Percentiles rank a stretch among this genome's conserved stretches.
Conservation (phyloP, 64 coral and sea anemone species). For the Porites lutea region DNA sequence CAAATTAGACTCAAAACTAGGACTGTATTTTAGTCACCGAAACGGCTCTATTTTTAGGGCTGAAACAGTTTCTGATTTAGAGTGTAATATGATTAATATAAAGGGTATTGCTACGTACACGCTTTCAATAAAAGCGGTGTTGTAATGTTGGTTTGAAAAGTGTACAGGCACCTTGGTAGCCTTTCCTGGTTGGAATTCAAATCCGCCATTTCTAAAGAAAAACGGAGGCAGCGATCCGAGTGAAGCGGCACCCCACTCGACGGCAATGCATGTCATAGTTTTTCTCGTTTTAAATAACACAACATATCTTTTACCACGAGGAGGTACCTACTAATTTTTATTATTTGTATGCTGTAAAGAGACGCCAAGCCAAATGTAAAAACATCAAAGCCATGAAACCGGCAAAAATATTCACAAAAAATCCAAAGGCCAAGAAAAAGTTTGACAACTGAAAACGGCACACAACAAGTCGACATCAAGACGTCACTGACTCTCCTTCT, state of each 20-base stretch:
- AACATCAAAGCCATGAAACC: conserved; percentile 16
- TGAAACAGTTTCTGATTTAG: too few relatives aligned
- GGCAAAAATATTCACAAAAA: conserved; percentile 45
- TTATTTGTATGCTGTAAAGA: conserved; percentile 52
- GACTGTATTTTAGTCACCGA: too few relatives aligned
- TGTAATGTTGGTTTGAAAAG: conserved; percentile 55
- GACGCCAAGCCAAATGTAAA: conserved; percentile 32
- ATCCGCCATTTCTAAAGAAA: conserved; percentile 28
- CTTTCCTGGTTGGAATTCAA: conserved; percentile 72
- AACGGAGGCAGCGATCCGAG: conserved; percentile 54
- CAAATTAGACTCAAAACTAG: too few relatives aligned
- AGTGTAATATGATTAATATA: conserved; percentile 5
- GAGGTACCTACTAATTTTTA: conserved; percentile 56
- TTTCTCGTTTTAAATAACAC: conserved; percentile 21
- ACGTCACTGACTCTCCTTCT: too few relatives aligned
- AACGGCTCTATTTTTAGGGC: too few relatives aligned
- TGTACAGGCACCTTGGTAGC: conserved; percentile 50
- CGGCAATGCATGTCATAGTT: conserved; percentile 20
- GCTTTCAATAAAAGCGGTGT: conserved; percentile 60
- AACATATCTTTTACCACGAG: conserved; percentile 52
- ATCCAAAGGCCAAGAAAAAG: not conserved
- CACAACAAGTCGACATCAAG: too few relatives aligned
- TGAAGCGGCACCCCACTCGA: conserved; percentile 31
- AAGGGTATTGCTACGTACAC: conserved; percentile 29
- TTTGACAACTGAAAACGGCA: too few relatives aligned